phyloP scores from a whole-genome alignment of 2,113 vertebrate genomes.

The Pachycephala philippinensis region DNA sequence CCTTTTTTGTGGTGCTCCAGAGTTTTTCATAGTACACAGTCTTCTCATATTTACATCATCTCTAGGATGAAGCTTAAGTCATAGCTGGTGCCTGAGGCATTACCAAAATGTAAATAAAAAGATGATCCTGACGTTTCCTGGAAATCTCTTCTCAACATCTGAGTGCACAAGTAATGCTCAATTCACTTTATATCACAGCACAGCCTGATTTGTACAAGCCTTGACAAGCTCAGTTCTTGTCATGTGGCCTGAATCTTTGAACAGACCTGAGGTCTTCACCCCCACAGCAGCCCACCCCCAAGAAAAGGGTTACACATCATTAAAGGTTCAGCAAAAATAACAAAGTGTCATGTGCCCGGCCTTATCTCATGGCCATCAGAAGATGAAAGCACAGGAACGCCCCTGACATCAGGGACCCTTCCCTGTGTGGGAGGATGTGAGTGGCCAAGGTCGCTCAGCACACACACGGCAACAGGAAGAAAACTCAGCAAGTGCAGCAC shows the following conservation, averaged over 20 bases:
- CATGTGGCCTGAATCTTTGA: background rate
- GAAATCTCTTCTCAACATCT: background rate
- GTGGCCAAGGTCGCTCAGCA: background rate
- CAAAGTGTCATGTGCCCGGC: rapidly evolving
- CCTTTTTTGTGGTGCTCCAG: background rate
- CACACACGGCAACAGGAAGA: rapidly evolving
- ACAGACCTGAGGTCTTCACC: background rate
- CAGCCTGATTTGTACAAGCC: background rate
- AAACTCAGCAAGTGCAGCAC: background rate
- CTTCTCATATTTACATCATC: background rate
- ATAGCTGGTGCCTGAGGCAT: background rate
- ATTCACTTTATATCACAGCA: background rate
- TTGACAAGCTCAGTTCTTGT: background rate
- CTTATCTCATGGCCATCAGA: background rate
- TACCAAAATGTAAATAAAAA: background rate
- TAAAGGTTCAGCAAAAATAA: background rate
- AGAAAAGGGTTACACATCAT: background rate
- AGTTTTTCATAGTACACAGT: background rate
- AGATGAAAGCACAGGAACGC: background rate
- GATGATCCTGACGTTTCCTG: background rate
- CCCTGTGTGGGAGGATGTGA: background rate
- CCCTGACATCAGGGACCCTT: background rate
- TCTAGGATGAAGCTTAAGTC: background rate
- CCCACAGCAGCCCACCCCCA: background rate
- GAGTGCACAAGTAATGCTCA: background rate